Conservation (phyloP, 2,113 vertebrate genomes). For the Dascyllus trimaculatus region DNA sequence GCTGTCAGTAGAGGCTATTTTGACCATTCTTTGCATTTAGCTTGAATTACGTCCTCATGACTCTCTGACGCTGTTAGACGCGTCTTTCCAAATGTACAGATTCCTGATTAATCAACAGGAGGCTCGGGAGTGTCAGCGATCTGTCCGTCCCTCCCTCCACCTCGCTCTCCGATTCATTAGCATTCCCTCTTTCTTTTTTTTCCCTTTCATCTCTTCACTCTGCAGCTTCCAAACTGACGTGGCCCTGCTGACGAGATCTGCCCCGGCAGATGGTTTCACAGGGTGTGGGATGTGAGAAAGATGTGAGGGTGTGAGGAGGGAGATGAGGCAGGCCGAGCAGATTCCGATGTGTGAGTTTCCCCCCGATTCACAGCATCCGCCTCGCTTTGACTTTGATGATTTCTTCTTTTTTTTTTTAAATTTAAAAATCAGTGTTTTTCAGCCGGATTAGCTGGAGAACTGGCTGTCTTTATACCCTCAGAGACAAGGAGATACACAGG, state of each 20-base stretch:
- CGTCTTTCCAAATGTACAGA: not conserved
- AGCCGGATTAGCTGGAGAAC: not conserved
- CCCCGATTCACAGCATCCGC: not conserved
- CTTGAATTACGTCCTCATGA: too few species aligned
- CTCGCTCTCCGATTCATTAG: not conserved
- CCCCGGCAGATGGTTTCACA: conserved; percentile 35
- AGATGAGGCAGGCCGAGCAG: not conserved
- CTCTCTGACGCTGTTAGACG: too few species aligned
- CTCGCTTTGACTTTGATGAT: conserved; percentile 18
- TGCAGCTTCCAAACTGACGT: conserved; percentile 6
- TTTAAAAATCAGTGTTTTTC: not conserved
- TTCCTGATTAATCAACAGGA: not conserved
- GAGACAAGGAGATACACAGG: not conserved
- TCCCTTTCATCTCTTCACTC: conserved; percentile 41
- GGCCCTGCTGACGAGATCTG: conserved; percentile 34
- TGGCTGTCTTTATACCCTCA: not conserved
- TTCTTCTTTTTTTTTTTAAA: too few species aligned
- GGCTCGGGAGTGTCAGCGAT: not conserved
- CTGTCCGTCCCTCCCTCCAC: not conserved
- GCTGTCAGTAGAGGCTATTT: too few species aligned
- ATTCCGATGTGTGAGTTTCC: conserved; percentile 26
- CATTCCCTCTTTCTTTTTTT: conserved; percentile 1
- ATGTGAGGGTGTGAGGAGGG: not conserved
- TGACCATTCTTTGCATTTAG: too few species aligned
- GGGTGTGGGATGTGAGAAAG: conserved; percentile 21